Conservation (phyloP, 2,888 invertebrate species). For the Andrena camellia region DNA sequence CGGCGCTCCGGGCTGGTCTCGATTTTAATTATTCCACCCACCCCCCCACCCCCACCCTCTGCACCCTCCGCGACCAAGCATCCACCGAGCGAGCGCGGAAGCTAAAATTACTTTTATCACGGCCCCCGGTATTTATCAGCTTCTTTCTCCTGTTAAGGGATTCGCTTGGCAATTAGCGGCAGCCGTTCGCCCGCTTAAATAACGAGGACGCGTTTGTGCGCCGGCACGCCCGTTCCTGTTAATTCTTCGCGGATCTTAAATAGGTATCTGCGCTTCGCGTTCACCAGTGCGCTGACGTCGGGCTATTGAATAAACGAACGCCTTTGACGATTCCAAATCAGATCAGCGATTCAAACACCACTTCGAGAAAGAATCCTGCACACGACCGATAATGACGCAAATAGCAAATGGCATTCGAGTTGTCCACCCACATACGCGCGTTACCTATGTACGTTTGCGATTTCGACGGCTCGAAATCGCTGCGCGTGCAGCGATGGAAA, state of each 20-base stretch:
- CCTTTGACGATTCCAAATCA: no score
- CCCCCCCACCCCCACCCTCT: not conserved
- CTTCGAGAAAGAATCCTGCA: no score
- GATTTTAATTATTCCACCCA: constrained; percentile 59
- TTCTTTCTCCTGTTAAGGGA: constrained; percentile 22
- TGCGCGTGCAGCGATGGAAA: constrained; percentile 9
- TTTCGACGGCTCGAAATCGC: no score
- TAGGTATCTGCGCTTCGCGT: not conserved
- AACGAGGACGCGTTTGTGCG: constrained; percentile 2
- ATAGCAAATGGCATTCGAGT: no score
- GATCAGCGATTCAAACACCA: no score
- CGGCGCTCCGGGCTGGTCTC: constrained; percentile 29
- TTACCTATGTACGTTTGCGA: no score
- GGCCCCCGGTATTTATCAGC: constrained; percentile 11
- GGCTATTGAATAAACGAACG: not conserved
- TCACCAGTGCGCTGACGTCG: not conserved
- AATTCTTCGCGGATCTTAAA: not conserved
- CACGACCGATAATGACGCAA: no score
- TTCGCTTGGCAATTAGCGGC: constrained; percentile 23
- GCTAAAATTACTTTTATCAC: constrained; percentile 37
- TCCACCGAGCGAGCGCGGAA: constrained; percentile 7
- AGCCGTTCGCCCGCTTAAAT: not conserved
- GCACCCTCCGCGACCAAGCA: not conserved
- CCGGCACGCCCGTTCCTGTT: not conserved
- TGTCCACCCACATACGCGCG: no score